Evolutionary conservation across 2,888 invertebrate species (phyloP).

Genomic region (Noctua janthe): DNA sequence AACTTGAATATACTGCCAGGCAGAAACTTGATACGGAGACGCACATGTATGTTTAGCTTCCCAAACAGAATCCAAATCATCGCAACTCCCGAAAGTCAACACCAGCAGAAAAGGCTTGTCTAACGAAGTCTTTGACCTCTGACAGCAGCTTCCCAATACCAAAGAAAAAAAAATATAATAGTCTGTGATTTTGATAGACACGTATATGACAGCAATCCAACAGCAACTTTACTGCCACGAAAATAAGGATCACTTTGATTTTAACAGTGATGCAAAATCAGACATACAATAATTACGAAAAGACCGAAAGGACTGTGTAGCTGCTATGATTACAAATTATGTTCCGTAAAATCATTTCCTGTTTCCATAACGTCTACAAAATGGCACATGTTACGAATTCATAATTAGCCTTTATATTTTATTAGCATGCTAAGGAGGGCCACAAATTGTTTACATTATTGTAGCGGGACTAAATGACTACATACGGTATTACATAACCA

Average conservation of each 20-base stretch:
- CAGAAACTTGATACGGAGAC: not conserved
- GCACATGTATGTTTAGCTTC: not conserved
- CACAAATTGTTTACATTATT: not conserved
- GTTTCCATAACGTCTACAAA: not conserved
- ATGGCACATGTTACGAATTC: not conserved
- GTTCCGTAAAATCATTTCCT: not conserved
- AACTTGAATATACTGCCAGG: not conserved
- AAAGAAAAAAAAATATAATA: not conserved
- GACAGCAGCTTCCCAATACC: not conserved
- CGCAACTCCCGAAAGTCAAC: too few relatives aligned
- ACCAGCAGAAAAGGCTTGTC: not conserved
- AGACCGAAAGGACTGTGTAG: not conserved
- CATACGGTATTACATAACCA: not conserved
- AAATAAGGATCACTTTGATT: not conserved
- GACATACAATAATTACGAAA: not conserved
- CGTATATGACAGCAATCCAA: not conserved
- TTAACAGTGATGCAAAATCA: not conserved
- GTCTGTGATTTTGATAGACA: not conserved
- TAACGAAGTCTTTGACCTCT: not conserved
- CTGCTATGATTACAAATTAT: not conserved
- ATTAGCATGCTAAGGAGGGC: not conserved
- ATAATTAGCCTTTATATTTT: too few relatives aligned
- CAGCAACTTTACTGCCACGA: not conserved
- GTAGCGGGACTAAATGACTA: not conserved
- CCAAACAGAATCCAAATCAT: not conserved